A percentile compares a stretch with the other conserved stretches of the same genome.
Evolutionary conservation across 2,113 vertebrate species (phyloP).

Genomic region (Taurulus bubalis): DNA sequence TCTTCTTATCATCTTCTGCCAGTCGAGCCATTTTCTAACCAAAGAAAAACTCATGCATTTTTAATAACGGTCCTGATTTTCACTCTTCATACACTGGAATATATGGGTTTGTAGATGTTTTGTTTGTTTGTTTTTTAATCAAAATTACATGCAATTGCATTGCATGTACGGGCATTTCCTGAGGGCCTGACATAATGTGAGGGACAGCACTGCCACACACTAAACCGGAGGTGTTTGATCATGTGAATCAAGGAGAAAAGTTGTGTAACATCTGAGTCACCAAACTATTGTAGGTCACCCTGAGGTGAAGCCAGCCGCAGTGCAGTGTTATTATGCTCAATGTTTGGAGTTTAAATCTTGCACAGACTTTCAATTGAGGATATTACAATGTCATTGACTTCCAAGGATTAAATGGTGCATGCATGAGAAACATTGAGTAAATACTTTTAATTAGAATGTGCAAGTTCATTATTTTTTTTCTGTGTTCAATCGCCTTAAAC

Average conservation of each 20-base stretch:
- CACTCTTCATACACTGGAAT: not conserved
- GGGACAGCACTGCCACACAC: not conserved
- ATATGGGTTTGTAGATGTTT: not conserved
- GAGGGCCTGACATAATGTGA: not conserved
- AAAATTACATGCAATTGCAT: not conserved
- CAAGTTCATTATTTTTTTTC: slow-evolving; percentile 37
- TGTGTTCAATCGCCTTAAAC: slow-evolving; percentile 27
- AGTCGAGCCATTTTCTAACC: slow-evolving; percentile 34
- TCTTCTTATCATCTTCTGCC: slow-evolving; percentile 15
- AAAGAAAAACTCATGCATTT: slow-evolving; percentile 26
- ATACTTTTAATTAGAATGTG: slow-evolving; percentile 61
- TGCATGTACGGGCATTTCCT: not conserved
- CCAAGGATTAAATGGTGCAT: slow-evolving; percentile 54
- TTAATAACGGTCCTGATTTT: slow-evolving; percentile 3
- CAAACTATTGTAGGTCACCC: slow-evolving; percentile 33
- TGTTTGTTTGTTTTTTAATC: not conserved
- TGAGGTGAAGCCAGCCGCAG: slow-evolving; percentile 25
- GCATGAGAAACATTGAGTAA: slow-evolving; percentile 46
- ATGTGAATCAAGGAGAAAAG: slow-evolving; percentile 19
- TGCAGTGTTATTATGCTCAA: slow-evolving; percentile 21
- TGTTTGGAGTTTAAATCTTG: slow-evolving; percentile 30
- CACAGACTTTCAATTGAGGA: slow-evolving; percentile 29
- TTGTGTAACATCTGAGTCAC: slow-evolving; percentile 38
- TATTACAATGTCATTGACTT: slow-evolving; percentile 42
- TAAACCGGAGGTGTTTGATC: not conserved